phyloP scores from a whole-genome alignment of 2,113 vertebrate genomes.

The Anoura caudifer region DNA sequence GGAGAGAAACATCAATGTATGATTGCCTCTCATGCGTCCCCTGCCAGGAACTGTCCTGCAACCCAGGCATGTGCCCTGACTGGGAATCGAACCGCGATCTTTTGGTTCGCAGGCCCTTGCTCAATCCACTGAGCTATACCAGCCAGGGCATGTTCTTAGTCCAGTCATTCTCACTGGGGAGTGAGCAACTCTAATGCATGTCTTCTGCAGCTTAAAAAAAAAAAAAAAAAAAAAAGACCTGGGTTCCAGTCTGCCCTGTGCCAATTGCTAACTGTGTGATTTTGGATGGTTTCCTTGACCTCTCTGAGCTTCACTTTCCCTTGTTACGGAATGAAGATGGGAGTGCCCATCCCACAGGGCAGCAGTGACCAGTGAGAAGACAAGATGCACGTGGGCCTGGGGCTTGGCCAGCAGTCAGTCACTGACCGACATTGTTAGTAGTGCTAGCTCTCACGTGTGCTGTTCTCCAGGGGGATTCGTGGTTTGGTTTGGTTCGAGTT shows the following conservation, averaged over 20 bases:
- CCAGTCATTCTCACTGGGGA: background rate
- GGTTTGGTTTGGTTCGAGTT: too few species aligned
- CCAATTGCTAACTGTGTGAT: background rate
- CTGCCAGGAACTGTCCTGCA: too few species aligned
- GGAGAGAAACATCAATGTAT: too few species aligned
- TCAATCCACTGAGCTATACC: too few species aligned
- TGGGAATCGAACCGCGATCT: too few species aligned
- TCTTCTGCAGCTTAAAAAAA: background rate
- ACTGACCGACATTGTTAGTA: background rate
- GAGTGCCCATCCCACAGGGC: background rate
- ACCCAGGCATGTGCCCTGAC: too few species aligned
- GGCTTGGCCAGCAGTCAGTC: background rate
- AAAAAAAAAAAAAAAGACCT: background rate
- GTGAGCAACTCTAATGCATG: background rate
- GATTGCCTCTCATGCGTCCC: too few species aligned
- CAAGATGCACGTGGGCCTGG: background rate
- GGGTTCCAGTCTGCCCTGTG: background rate
- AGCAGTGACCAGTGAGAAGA: background rate
- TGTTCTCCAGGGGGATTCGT: background rate
- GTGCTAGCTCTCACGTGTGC: rapidly evolving
- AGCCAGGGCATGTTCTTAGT: too few species aligned
- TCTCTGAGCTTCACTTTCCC: background rate
- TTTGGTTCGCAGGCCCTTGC: too few species aligned
- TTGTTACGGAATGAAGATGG: background rate
- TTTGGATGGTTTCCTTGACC: background rate